Percentiles rank a stretch among this genome's conserved stretches.
phyloP scores from a whole-genome alignment of 2,888 invertebrate species.

The Brenthis hecate region DNA sequence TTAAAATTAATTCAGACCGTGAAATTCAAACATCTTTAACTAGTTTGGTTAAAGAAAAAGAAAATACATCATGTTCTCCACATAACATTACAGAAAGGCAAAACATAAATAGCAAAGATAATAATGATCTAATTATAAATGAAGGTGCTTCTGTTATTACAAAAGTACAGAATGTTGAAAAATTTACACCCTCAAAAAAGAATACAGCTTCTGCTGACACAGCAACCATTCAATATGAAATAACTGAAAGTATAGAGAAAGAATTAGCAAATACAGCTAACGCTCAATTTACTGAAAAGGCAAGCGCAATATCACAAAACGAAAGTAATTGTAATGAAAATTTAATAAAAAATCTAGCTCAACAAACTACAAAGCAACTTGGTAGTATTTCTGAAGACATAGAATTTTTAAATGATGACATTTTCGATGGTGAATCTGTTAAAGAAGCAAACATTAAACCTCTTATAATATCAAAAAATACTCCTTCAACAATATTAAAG shows the following conservation, averaged over 20 bases:
- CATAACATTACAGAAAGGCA: background rate
- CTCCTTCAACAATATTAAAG: slow-evolving; percentile 63
- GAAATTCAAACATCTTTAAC: slow-evolving; percentile 62
- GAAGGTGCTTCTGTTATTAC: slow-evolving; percentile 26
- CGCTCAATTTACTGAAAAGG: slow-evolving; percentile 31
- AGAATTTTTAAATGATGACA: slow-evolving; percentile 58
- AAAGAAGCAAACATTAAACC: slow-evolving; percentile 56
- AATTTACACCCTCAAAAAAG: slow-evolving; percentile 58
- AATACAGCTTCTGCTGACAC: slow-evolving; percentile 73
- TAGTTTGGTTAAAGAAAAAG: slow-evolving; percentile 3
- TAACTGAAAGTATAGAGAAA: slow-evolving; percentile 71
- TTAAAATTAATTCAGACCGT: slow-evolving; percentile 64
- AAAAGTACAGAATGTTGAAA: slow-evolving; percentile 36
- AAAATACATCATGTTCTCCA: background rate
- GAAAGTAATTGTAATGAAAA: slow-evolving; percentile 21
- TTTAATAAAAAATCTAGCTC: slow-evolving; percentile 18
- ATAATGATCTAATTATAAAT: background rate
- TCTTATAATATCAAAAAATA: slow-evolving; percentile 51
- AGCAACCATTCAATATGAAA: slow-evolving; percentile 61
- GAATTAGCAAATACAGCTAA: slow-evolving; percentile 64
- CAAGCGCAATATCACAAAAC: slow-evolving; percentile 32
- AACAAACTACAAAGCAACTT: slow-evolving; percentile 18
- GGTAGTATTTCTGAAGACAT: slow-evolving; percentile 43
- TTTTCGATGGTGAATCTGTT: slow-evolving; percentile 65
- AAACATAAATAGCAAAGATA: background rate